Evolutionary conservation across 2,113 vertebrate species (phyloP).

Genomic region (Sylvilagus bachmani): DNA sequence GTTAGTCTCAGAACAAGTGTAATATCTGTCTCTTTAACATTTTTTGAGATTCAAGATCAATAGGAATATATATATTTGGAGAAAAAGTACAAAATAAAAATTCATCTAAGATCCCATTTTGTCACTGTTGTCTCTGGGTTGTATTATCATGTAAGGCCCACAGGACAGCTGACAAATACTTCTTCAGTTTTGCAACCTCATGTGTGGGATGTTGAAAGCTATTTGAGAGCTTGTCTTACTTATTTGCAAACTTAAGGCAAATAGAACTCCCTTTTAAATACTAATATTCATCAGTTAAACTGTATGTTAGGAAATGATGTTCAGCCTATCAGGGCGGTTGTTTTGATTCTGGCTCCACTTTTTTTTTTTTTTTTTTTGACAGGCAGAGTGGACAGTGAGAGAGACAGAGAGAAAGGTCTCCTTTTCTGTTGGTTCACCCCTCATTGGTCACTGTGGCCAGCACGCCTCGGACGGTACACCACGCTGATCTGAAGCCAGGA

Average conservation of each 20-base stretch:
- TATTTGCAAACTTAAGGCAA: background rate
- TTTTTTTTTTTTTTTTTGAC: no score
- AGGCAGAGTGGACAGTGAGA: no score
- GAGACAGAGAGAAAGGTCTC: no score
- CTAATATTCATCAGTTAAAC: background rate
- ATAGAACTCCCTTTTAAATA: background rate
- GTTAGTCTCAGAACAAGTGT: background rate
- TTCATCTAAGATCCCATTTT: background rate
- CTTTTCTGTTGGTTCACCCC: no score
- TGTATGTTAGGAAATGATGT: background rate
- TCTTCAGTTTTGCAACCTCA: background rate
- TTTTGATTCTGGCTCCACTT: no score
- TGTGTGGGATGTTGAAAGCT: background rate
- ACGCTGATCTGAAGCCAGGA: no score
- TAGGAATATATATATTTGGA: background rate
- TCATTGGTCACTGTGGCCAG: no score
- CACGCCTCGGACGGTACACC: no score
- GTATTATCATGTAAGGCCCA: background rate
- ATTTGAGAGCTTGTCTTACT: background rate
- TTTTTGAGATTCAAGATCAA: background rate
- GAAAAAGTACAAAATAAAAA: slow-evolving; percentile 17
- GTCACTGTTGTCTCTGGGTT: background rate
- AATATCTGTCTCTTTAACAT: background rate
- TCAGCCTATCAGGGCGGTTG: no score
- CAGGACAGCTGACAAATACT: background rate